Evolutionary conservation across 2,797 vertebrate species (phyloP), one percentile per base, ranked within the genome.

Genomic region (Epinephelus awoara): DNA sequence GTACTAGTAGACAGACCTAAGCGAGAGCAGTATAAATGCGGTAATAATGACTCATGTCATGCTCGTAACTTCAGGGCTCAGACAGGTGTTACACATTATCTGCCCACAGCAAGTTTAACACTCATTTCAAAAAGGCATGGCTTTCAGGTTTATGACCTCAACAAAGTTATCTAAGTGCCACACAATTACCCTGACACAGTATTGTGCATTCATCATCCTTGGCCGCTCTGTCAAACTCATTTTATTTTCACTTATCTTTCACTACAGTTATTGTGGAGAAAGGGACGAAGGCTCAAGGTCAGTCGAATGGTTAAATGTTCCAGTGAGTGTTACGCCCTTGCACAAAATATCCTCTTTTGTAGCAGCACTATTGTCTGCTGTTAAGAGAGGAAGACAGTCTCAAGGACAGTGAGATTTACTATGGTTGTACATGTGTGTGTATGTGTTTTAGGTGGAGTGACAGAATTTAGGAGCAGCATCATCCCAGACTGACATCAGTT

Each of bases 401-500:
- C 82, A 81, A 90, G 82, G 82, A 84, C 88, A 85, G 62, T 73
- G 73, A 78, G 18, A 86, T 89, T 90, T 91, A 88, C 42, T 72
- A 47, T 56, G 76, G 56, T 52, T n/a, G 5, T 44, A 25, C n/a
- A 17, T 73, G 40, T 79, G 27, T 65, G 56, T 69, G 54, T 57
- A 51, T 46, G 54, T 88, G 50, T 79, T 80, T 82, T 54, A 73
- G 74, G 75, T 79, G 84, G 88, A 88, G 80, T 90, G 85, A 89
- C 84, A 87, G 77, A 84, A 89, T 90, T 92, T 87, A 82, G 82
- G 88, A 93, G 92, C 92, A 91, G 88, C 92, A 87, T 85, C 84
- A 82, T 92, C 91, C 94, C 93, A 90, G 89, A 90, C 92, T 92
- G 92, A 94, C 88, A 94, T 91, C 89, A 83, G 85, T 91, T 90